A percentile compares a stretch with the other conserved stretches of the same genome.
These are phyloP conservation scores for Acipenser ruthenus DNA, from an alignment of 2,797 vertebrate species.

Conservation along the genomic window DNA sequence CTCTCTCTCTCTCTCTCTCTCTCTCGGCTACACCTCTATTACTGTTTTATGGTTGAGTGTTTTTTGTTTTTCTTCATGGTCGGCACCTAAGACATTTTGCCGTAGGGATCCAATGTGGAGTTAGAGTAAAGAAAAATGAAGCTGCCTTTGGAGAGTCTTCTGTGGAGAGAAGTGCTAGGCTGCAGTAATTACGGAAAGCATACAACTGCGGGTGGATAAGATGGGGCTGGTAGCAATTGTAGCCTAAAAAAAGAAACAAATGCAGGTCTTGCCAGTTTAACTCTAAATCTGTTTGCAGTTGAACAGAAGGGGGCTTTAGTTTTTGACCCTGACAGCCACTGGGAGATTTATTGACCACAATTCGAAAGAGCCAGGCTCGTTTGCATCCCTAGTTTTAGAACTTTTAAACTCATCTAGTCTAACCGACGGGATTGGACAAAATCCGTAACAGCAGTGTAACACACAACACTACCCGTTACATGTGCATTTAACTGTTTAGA, in stretches of 20 bases:
- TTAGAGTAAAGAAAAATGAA: constrained; percentile 7
- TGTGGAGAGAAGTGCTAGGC: background rate
- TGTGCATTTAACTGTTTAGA: too few relatives aligned
- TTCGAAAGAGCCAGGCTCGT: too few relatives aligned
- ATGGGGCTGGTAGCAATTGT: background rate
- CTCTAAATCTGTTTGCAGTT: constrained; percentile 17
- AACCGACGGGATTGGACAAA: too few relatives aligned
- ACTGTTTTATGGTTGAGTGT: background rate
- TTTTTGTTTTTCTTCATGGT: constrained; percentile 6
- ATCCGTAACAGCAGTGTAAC: too few relatives aligned
- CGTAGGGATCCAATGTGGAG: background rate
- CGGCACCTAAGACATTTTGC: constrained; percentile 23
- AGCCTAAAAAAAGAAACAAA: constrained; percentile 7
- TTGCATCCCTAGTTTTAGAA: too few relatives aligned
- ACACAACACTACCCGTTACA: too few relatives aligned
- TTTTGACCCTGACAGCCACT: constrained; percentile 20
- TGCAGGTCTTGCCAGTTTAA: constrained; percentile 5
- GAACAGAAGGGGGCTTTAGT: constrained; percentile 10
- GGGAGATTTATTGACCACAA: constrained; percentile 9
- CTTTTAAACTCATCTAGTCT: too few relatives aligned
- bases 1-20: constrained; percentile 3
- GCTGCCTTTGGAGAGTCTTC: background rate
- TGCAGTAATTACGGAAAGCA: background rate
- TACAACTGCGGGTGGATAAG: background rate
- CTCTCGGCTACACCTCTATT: background rate